Evolutionary conservation across 2,888 invertebrate species (phyloP).

Genomic region (Lycophotia porphyrea): DNA sequence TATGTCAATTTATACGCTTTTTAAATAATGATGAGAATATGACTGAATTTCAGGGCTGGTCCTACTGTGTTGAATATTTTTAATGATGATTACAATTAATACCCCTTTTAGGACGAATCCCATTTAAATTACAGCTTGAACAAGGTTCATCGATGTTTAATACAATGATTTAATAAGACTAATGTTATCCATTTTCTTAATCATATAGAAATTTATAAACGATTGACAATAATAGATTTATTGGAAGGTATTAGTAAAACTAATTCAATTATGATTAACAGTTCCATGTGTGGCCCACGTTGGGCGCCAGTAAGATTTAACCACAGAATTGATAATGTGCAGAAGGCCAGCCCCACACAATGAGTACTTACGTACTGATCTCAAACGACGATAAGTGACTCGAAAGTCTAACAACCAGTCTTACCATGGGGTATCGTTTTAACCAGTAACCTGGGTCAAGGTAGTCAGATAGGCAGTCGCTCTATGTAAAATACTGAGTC

Average conservation of each 20-base stretch:
- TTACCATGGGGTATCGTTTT: not conserved
- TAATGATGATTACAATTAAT: not conserved
- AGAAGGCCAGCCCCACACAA: not conserved
- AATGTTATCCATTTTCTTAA: not conserved
- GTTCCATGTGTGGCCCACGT: constrained; percentile 8
- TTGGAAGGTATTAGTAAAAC: constrained; percentile 31
- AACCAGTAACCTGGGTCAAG: not conserved
- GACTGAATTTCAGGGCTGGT: too few relatives aligned
- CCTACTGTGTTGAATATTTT: too few relatives aligned
- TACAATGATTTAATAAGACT: not conserved
- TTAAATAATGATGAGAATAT: too few relatives aligned
- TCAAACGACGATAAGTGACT: not conserved
- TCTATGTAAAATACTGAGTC: not conserved
- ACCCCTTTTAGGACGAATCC: not conserved
- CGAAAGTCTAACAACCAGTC: not conserved
- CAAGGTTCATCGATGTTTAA: not conserved
- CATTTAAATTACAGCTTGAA: not conserved
- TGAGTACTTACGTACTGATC: not conserved
- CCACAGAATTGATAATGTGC: not conserved
- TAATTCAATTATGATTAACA: constrained; percentile 36
- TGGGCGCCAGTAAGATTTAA: constrained; percentile 38
- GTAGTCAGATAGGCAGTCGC: not conserved
- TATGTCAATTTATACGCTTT: too few relatives aligned
- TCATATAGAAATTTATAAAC: constrained; percentile 24
- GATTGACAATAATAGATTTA: constrained; percentile 34